Conservation (phyloP, 2,888 invertebrate genomes). For the Geophilus truncorum region DNA sequence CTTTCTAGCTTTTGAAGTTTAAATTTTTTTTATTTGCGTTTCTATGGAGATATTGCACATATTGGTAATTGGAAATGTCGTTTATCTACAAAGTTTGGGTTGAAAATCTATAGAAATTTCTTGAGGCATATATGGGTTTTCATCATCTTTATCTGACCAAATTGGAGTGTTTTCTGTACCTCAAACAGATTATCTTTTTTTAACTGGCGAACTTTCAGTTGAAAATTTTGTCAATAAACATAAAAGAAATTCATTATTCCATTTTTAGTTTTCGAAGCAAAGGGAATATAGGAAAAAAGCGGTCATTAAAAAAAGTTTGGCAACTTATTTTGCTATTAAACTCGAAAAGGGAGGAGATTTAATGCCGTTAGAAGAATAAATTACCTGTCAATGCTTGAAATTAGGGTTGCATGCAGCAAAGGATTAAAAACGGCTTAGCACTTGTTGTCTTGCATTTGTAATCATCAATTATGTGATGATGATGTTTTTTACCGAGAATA, state of each 20-base stretch:
- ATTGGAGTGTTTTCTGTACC: not conserved
- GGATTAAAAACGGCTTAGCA: not conserved
- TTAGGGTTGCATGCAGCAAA: not conserved
- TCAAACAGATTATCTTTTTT: not conserved
- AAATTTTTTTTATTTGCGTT: not conserved
- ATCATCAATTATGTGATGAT: not conserved
- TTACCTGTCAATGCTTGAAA: conserved; percentile 2
- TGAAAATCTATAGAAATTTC: not conserved
- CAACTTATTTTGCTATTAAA: not conserved
- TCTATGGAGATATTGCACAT: not conserved
- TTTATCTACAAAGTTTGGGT: not conserved
- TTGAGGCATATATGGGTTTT: not conserved
- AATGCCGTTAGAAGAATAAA: not conserved
- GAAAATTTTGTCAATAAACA: not conserved
- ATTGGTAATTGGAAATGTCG: conserved; percentile 4
- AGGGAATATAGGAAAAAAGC: not conserved
- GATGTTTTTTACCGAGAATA: not conserved
- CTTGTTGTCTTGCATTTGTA: conserved; percentile 8
- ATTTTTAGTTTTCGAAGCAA: not conserved
- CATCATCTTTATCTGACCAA: not conserved
- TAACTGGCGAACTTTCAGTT: not conserved
- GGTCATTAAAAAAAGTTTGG: not conserved
- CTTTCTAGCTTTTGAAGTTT: not conserved
- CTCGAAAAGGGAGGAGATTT: not conserved
- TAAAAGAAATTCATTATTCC: not conserved